Base-by-base conservation (phyloP, 2,113 vertebrate species). In the Bubo blakistoni region DNA sequence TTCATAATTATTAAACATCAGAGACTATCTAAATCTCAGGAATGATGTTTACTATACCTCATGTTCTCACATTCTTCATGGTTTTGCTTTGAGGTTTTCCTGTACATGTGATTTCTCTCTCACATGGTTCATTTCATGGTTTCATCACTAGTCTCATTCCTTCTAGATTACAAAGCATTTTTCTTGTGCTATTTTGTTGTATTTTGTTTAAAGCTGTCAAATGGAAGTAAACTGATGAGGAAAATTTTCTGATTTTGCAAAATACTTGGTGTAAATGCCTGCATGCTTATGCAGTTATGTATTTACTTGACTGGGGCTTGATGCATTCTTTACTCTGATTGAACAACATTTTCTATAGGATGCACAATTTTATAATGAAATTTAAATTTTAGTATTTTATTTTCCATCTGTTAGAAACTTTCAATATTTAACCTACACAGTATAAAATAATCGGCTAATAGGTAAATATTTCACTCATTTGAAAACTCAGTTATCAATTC, bases 211-310 rank as follows among this genome's bases (percentile, higher is more conserved):
- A 73, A 81, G 44, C 9, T 72, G 40, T 52, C 44, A 92, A 90
- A 69, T 47, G 4, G 24, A 82, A 72, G 47, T 67, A 46, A 80
- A 76, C 10, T 49, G 24, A 83, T 34, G 7, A 94, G 36, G 59
- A 7, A 58, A 93, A 86, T 17, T 70, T 54, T 71, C 47, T 40
- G 27, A 25, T 73, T 81, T 73, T 90, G 47, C 30, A 49, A 70
- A 84, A 86, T 36, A 73, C 2, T 55, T 30, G 30, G 12, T 18
- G 38, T 40, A 32, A 85, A 88, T 20, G 54, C 22, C 29, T 81
- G 22, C 0, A 0, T 54, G 32, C 13, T 74, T 81, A 49, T 19
- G 49, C 5, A 54, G 51, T 66, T 70, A 38, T 1, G 0, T 59
- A 63, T 80, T 93, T 92, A 24, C 25, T 52, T 76, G 34, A 16